phyloP scores from a whole-genome alignment of 2,888 invertebrate species.

The Morinoia aosen region DNA sequence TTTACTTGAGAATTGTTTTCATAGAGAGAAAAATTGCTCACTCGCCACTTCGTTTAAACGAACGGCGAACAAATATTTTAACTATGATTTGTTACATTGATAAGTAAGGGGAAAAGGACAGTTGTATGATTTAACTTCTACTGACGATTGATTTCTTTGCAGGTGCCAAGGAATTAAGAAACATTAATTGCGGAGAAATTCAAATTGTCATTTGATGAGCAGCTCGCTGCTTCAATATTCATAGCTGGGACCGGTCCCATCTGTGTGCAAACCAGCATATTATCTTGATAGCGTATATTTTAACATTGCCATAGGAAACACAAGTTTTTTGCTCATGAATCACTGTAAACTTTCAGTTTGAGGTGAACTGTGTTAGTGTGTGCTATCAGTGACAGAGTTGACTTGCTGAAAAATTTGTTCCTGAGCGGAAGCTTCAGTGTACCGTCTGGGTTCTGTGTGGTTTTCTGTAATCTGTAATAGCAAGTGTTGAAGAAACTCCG shows the following conservation, averaged over 20 bases:
- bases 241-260: neutral
- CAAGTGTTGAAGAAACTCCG: neutral
- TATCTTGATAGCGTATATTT: neutral
- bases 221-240: neutral
- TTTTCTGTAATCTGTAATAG: neutral
- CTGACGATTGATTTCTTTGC: neutral
- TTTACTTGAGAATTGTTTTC: no score
- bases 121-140: neutral
- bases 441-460: neutral
- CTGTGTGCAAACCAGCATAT: neutral
- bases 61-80: neutral
- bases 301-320: neutral
- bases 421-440: neutral
- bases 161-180: slow-evolving; percentile 1
- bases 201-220: neutral
- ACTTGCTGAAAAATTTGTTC: neutral
- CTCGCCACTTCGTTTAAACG: neutral
- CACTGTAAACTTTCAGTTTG: neutral
- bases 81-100: neutral
- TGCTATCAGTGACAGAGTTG: neutral
- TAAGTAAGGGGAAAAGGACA: neutral
- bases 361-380: neutral
- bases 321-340: neutral
- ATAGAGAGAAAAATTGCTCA: neutral
- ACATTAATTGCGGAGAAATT: neutral